A percentile compares a stretch with the other conserved stretches of the same genome.
phyloP scores from a whole-genome alignment of 2,113 vertebrate genomes.

The Pimephales promelas region DNA sequence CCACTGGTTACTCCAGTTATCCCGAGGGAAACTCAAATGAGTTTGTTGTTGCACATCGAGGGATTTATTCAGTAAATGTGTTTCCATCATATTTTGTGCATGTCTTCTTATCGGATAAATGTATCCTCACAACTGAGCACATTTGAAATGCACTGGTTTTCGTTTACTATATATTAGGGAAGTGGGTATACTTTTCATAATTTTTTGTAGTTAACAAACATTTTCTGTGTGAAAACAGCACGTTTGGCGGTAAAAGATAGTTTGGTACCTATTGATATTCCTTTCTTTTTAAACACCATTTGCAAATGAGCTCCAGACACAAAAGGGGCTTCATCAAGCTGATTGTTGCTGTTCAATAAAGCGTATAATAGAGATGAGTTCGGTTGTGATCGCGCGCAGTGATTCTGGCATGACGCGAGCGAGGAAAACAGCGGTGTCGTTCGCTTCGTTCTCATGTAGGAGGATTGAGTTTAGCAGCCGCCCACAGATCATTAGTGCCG shows the following conservation, averaged over 20 bases:
- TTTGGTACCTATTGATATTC: background rate
- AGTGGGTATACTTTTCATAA: background rate
- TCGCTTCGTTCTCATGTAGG: constrained; percentile 20
- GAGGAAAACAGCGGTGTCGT: background rate
- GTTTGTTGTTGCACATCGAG: no score
- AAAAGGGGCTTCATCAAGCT: background rate
- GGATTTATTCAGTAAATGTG: no score
- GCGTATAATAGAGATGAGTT: background rate
- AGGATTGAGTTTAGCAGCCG: constrained; percentile 41
- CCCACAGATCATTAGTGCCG: constrained; percentile 30
- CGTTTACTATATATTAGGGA: background rate
- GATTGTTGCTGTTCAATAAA: background rate
- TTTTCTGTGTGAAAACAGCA: background rate
- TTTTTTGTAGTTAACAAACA: background rate
- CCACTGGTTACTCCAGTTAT: no score
- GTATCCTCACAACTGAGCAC: no score
- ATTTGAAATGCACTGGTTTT: background rate
- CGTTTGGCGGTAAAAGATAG: background rate
- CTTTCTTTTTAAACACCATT: background rate
- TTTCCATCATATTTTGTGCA: no score
- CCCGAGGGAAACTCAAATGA: no score
- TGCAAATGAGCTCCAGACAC: background rate
- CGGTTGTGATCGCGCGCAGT: background rate
- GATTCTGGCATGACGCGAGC: background rate
- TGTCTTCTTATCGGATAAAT: no score